Conservation (phyloP, 2,797 vertebrate genomes). For the Ctenopoma multispine region DNA sequence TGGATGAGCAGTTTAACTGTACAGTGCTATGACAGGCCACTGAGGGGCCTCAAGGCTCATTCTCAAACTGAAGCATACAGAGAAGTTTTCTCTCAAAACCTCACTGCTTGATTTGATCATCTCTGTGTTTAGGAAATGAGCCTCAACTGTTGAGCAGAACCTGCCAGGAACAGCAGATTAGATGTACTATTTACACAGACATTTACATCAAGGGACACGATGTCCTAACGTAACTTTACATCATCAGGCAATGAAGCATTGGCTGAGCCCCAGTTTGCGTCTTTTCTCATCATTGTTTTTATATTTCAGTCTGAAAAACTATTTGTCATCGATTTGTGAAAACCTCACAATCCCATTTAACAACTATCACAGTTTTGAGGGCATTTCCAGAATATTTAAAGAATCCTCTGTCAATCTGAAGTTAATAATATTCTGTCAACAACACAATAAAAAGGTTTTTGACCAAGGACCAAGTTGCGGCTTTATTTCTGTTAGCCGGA, state of each 20-base stretch:
- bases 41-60: conserved; percentile 30
- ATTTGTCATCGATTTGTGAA: background rate
- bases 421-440: background rate
- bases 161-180: conserved; percentile 61
- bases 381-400: background rate
- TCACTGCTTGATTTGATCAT: conserved; percentile 13
- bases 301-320: conserved; percentile 22
- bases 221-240: conserved; percentile 62
- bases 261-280: conserved; percentile 16
- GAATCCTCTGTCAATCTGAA: background rate
- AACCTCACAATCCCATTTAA: background rate
- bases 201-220: conserved; percentile 68
- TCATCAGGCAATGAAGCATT: conserved; percentile 55
- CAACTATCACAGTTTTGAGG: background rate
- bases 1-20: conserved; percentile 53
- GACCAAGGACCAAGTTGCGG: background rate
- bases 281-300: background rate
- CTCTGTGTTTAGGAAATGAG: conserved; percentile 31
- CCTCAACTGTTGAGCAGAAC: conserved; percentile 45
- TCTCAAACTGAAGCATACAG: conserved; percentile 12
- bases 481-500: background rate
- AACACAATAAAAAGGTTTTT: background rate
- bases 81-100: background rate
- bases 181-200: conserved; percentile 67
- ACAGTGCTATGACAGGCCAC: conserved; percentile 59